Evolutionary conservation across 2,888 invertebrate species (phyloP).

Genomic region (Trissoscelio sp.): DNA sequence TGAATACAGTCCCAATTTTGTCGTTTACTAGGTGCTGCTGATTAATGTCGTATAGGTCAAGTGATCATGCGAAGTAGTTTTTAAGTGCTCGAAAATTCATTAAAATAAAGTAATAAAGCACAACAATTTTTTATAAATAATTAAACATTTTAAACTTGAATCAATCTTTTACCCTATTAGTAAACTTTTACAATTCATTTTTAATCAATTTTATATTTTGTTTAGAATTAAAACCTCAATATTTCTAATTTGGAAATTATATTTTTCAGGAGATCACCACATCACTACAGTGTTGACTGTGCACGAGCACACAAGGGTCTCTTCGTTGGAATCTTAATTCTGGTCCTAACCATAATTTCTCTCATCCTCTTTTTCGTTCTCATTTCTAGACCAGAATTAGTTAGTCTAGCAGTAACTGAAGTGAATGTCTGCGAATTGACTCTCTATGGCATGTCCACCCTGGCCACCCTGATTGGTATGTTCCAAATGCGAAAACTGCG

Average conservation of each 20-base stretch:
- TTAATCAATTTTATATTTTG: too few species aligned
- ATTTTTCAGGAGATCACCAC: constrained; percentile 90
- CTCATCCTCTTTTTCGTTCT: constrained; percentile 95
- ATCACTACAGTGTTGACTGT: constrained; percentile 97
- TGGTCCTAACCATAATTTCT: constrained; percentile 95
- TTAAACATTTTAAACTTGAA: too few species aligned
- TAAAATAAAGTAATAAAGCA: constrained; percentile 2
- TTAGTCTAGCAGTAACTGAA: constrained; percentile 93
- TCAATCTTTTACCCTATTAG: too few species aligned
- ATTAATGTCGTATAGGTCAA: constrained; percentile 23
- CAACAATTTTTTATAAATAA: background rate
- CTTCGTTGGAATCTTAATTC: constrained; percentile 93
- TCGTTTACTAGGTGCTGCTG: constrained; percentile 14
- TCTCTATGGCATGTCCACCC: constrained; percentile 92
- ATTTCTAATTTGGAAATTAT: background rate
- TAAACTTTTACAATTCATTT: too few species aligned
- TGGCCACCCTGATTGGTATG: constrained; percentile 95
- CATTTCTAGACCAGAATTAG: constrained; percentile 91
- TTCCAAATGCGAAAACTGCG: constrained; percentile 93
- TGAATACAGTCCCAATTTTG: constrained; percentile 11
- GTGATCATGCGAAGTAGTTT: background rate
- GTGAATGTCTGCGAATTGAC: constrained; percentile 95
- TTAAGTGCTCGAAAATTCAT: background rate
- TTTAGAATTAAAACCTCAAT: background rate
- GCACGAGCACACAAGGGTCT: constrained; percentile 96